Evolutionary conservation across 2,888 invertebrate species (phyloP).

Genomic region (Pollenia amentaria): DNA sequence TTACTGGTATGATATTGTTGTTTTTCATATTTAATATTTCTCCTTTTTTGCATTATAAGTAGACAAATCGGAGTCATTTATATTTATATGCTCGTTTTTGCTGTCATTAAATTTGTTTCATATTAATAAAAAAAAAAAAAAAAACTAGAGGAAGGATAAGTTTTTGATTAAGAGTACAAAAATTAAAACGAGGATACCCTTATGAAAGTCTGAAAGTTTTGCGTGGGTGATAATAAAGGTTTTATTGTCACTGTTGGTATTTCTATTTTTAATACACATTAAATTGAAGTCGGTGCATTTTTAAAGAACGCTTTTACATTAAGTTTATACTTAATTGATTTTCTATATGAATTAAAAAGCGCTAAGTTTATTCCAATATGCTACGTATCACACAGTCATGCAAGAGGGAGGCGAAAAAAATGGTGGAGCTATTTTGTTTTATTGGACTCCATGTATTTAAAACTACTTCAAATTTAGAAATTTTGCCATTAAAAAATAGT

Average conservation of each 20-base stretch:
- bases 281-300: constrained; percentile 33
- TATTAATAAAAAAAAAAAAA: not conserved
- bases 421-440: too few species aligned
- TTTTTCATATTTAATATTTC: not conserved
- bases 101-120: constrained; percentile 18
- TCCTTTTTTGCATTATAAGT: constrained; percentile 34
- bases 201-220: constrained; percentile 3
- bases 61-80: constrained; percentile 68
- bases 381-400: not conserved
- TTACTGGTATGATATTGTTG: constrained; percentile 34
- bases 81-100: constrained; percentile 13
- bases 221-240: constrained; percentile 9
- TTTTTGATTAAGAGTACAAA: not conserved
- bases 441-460: too few species aligned
- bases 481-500: too few species aligned
- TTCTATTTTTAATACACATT: constrained; percentile 40
- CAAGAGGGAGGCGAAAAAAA: not conserved
- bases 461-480: too few species aligned
- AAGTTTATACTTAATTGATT: not conserved
- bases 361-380: too few species aligned
- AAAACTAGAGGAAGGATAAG: not conserved
- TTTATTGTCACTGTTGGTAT: constrained; percentile 12
- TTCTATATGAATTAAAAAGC: not conserved
- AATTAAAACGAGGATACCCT: not conserved
- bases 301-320: not conserved